Evolutionary conservation across 2,113 vertebrate genomes (phyloP).

Genomic region (Melanerpes aurifrons): DNA sequence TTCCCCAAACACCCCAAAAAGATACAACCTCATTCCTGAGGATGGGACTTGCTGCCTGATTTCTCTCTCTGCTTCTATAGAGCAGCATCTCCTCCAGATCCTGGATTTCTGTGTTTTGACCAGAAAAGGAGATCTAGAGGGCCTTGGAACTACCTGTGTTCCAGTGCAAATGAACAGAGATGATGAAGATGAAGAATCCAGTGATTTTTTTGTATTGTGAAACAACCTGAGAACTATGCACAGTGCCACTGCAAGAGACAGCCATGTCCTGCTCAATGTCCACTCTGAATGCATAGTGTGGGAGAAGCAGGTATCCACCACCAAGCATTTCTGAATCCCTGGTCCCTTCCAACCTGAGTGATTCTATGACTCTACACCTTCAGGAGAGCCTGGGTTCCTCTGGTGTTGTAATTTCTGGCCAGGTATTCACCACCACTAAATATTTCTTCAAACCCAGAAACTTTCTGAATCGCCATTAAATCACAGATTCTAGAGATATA

Average conservation of each 20-base stretch:
- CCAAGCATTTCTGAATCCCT: not conserved
- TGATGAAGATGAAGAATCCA: not conserved
- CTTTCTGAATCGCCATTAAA: not conserved
- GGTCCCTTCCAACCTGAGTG: no score
- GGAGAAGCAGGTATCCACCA: not conserved
- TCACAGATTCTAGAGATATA: accelerated
- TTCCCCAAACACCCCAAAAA: not conserved
- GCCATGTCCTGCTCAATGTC: not conserved
- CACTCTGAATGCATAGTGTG: not conserved
- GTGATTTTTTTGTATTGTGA: not conserved
- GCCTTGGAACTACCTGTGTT: not conserved
- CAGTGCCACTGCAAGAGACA: accelerated
- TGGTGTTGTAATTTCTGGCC: not conserved
- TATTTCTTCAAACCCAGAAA: not conserved
- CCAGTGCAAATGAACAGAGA: not conserved
- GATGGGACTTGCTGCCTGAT: not conserved
- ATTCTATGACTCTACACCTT: no score
- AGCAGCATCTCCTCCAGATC: not conserved
- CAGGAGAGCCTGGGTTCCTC: not conserved
- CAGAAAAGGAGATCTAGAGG: not conserved
- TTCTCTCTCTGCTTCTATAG: not conserved
- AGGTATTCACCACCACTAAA: not conserved
- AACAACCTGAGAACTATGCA: not conserved
- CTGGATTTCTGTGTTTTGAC: not conserved
- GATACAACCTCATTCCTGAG: not conserved